Evolutionary conservation across 2,888 invertebrate species (phyloP).

Genomic region (Platycheirus albimanus): DNA sequence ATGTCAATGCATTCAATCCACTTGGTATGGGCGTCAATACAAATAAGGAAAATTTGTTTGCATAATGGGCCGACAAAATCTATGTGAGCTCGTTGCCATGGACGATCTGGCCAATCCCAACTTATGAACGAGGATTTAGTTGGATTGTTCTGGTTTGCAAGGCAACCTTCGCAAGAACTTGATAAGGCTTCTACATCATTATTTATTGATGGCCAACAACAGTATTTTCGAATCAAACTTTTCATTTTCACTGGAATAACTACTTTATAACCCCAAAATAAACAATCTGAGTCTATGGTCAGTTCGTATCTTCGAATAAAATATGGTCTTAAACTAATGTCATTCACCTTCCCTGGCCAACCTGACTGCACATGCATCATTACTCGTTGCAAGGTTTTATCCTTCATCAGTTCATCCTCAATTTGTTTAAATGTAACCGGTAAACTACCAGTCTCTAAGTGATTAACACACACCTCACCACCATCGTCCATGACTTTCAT

Average conservation of each 20-base stretch:
- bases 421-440: background rate
- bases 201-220: constrained; percentile 75
- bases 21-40: background rate
- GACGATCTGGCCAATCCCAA: constrained; percentile 19
- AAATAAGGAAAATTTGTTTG: background rate
- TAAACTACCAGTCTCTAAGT: background rate
- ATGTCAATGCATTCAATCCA: background rate
- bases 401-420: background rate
- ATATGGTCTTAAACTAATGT: background rate
- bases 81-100: constrained; percentile 1
- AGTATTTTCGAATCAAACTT: constrained; percentile 69
- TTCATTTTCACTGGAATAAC: constrained; percentile 54
- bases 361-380: background rate
- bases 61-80: constrained; percentile 1
- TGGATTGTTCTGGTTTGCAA: constrained; percentile 22
- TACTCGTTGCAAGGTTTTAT: background rate
- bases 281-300: constrained; percentile 3
- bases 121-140: constrained; percentile 8
- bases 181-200: constrained; percentile 73
- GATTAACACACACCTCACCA: background rate
- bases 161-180: constrained; percentile 58
- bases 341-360: background rate
- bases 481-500: background rate
- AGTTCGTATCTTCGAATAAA: constrained; percentile 4
- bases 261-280: constrained; percentile 25